Evolutionary conservation across 2,113 vertebrate genomes (phyloP), one percentile per base, ranked within the genome.

Genomic region (Eretmochelys imbricata): DNA sequence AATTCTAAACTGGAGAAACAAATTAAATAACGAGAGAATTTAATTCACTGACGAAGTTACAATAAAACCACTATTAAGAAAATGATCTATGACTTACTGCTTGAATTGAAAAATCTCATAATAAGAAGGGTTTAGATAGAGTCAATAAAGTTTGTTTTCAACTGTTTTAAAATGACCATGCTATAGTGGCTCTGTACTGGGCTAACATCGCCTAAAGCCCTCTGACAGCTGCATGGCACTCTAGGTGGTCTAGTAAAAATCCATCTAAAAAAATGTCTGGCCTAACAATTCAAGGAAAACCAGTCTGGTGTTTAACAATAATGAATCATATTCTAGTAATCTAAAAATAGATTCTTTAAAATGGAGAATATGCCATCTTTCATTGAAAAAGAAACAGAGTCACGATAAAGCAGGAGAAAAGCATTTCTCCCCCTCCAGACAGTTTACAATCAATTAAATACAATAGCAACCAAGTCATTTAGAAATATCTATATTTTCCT

Each of bases 191-290:
- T 53, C 7, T 75, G 87, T 59, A 38, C 0, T 65, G 49, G 57
- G 42, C 59, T 80, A 80, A 85, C 48, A 29, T 78, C 92, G 89
- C 96, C 65, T 50, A 95, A 96, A 96, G 83, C 93, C 89, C 93
- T 76, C 86, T 5, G 4, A 94, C 62, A 98, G 89, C 97, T 94
- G 97, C 95, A 88, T 87, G 11, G 54, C 96, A 96, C 95, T 88
- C 94, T 94, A 98, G 98, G 98, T 99, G 98, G 98, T 98, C 98
- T 78, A 88, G 91, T 88, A 94, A 94, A 91, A 98, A 98, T 98
- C 95, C 85, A 88, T 85, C 90, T 90, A 89, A 91, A 92, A 72
- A 91, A 89, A 83, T 91, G 91, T n/a, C 13, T 38, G 31, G 76
- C 17, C 25, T 17, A 85, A 93, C 48, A 38, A 84, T 38, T 54